Percentiles rank a stretch among this genome's conserved stretches.
Evolutionary conservation across 2,797 vertebrate genomes (phyloP).

Genomic region (Rhadinocentrus ornatus): DNA sequence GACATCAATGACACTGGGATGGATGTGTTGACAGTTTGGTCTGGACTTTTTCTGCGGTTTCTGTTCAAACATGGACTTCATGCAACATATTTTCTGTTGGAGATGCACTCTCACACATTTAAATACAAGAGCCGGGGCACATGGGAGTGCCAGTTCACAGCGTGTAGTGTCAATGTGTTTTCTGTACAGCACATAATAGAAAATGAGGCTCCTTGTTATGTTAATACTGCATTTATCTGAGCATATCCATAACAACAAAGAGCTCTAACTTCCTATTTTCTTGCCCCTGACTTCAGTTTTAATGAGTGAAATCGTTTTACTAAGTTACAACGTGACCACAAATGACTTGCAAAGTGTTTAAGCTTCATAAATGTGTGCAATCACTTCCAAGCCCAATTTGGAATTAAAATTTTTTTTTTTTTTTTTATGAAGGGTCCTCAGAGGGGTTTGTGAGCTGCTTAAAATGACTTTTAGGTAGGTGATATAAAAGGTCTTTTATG

Average conservation of each 20-base stretch:
- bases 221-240: background rate
- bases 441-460: slow-evolving; percentile 5
- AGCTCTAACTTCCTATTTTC: background rate
- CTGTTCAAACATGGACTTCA: background rate
- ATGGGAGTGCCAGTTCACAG: background rate
- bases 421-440: slow-evolving; percentile 4
- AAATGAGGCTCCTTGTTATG: background rate
- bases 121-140: background rate
- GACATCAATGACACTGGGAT: background rate
- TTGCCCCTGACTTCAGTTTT: background rate
- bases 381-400: background rate
- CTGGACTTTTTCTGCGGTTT: background rate
- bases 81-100: background rate
- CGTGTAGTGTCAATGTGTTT: background rate
- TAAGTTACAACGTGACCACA: background rate
- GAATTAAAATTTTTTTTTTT: background rate
- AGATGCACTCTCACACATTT: background rate
- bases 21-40: background rate
- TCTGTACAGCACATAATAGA: background rate
- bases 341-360: background rate
- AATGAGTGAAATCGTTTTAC: background rate
- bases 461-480: slow-evolving; percentile 1
- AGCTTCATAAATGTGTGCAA: background rate
- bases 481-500: slow-evolving; percentile 20
- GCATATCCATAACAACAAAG: background rate